Evolutionary conservation across 2,113 vertebrate genomes (phyloP).

Genomic region (Passer montanus): DNA sequence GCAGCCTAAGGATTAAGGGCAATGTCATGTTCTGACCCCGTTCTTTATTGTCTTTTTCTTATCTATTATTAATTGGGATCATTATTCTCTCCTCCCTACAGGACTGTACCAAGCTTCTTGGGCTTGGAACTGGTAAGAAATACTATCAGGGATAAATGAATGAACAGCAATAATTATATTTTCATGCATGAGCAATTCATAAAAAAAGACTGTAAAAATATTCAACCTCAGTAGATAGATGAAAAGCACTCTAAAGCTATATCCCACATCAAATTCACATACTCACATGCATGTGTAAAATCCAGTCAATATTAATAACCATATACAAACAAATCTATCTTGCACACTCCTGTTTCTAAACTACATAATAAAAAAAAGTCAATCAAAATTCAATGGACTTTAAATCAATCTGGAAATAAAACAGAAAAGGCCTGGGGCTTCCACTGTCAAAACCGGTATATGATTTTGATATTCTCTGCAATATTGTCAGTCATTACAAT

Average conservation of each 20-base stretch:
- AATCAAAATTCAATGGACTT: neutral
- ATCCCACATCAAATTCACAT: neutral
- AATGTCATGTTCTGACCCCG: accelerated
- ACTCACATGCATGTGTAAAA: neutral
- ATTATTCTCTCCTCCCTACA: neutral
- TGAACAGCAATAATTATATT: neutral
- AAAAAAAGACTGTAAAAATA: neutral
- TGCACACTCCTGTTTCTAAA: neutral
- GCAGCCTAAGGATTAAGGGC: neutral
- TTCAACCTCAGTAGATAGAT: neutral
- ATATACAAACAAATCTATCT: neutral
- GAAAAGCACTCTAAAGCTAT: neutral
- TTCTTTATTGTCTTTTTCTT: neutral
- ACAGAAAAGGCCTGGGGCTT: neutral
- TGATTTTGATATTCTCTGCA: neutral
- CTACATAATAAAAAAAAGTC: neutral
- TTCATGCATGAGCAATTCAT: neutral
- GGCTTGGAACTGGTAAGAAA: neutral
- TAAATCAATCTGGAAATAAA: neutral
- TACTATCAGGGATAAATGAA: neutral
- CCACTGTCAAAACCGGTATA: neutral
- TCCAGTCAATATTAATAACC: neutral
- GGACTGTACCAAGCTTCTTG: neutral
- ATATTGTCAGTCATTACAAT: neutral
- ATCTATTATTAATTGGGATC: neutral